These are phyloP conservation scores for Podarcis cretensis DNA, from an alignment of 2,113 vertebrate species.

Conservation along the genomic window DNA sequence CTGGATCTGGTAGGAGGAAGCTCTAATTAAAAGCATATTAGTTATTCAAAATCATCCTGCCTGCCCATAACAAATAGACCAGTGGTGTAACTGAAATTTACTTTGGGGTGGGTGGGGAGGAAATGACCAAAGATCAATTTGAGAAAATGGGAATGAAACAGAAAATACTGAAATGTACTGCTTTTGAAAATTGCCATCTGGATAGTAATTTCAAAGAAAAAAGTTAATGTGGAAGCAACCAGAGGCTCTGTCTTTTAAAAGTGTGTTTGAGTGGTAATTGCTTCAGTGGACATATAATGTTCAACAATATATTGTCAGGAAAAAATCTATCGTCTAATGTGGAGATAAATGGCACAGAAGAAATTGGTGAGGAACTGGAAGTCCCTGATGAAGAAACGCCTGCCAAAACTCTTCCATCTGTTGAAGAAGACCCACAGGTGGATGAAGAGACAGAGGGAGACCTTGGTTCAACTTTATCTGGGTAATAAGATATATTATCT, in stretches of 20 bases:
- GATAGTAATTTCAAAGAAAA: background rate
- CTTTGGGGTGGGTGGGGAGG: too few relatives aligned
- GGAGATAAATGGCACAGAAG: conserved; percentile 26
- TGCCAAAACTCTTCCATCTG: conserved; percentile 27
- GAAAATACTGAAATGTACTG: background rate
- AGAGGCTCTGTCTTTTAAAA: background rate
- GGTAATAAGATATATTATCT: conserved; percentile 60
- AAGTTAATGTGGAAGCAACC: background rate
- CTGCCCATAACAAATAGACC: too few relatives aligned
- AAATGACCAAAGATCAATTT: too few relatives aligned
- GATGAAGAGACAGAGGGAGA: conserved; percentile 33
- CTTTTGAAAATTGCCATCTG: background rate
- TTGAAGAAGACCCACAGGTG: conserved; percentile 12
- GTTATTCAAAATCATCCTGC: background rate
- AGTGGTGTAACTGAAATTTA: too few relatives aligned
- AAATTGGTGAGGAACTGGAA: conserved; percentile 32
- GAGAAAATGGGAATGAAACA: background rate
- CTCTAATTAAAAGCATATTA: background rate
- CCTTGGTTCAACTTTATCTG: conserved; percentile 26
- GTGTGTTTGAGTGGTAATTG: background rate
- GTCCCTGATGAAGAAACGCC: conserved; percentile 1
- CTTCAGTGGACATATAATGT: background rate
- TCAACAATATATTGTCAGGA: conserved; percentile 56
- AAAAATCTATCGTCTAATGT: conserved; percentile 28
- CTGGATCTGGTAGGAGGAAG: background rate